Evolutionary conservation across 2,888 invertebrate genomes (phyloP).

Genomic region (Lacanobia wlatinum): DNA sequence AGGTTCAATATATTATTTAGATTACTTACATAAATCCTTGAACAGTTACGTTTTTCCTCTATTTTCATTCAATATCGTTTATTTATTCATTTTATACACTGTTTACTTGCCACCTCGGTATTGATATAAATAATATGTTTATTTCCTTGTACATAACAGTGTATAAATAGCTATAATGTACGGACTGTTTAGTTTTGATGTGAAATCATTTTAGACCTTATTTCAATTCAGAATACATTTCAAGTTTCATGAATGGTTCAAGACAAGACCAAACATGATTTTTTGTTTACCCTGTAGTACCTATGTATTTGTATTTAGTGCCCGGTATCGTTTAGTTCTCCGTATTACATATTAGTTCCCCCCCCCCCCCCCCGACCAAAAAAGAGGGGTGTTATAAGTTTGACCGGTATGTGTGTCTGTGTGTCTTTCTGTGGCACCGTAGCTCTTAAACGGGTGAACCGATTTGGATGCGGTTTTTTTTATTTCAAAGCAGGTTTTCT

Average conservation of each 20-base stretch:
- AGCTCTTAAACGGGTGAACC: too few relatives aligned
- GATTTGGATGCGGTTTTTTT: too few relatives aligned
- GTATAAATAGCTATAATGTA: conserved; percentile 56
- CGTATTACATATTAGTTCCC: not conserved
- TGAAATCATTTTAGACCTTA: conserved; percentile 54
- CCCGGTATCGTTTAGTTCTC: conserved; percentile 6
- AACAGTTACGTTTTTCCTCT: conserved; percentile 47
- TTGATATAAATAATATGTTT: conserved; percentile 37
- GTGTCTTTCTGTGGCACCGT: too few relatives aligned
- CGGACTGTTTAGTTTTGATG: conserved; percentile 62
- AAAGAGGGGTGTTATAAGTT: too few relatives aligned
- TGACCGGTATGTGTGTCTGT: too few relatives aligned
- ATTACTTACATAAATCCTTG: conserved; percentile 11
- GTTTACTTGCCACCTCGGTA: conserved; percentile 28
- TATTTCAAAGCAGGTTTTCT: too few relatives aligned
- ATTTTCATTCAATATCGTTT: conserved; percentile 32
- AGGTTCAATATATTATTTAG: conserved; percentile 2
- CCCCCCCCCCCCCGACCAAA: too few relatives aligned
- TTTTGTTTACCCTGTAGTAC: conserved; percentile 16
- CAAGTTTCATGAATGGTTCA: conserved; percentile 19
- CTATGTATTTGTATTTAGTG: conserved; percentile 4
- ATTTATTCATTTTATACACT: conserved; percentile 43
- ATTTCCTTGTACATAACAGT: conserved; percentile 54
- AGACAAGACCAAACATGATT: not conserved
- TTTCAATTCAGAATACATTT: conserved; percentile 13